Evolutionary conservation across 2,888 invertebrate genomes (phyloP), one percentile per base, ranked within the genome.

Genomic region (Lissonota sp.): DNA sequence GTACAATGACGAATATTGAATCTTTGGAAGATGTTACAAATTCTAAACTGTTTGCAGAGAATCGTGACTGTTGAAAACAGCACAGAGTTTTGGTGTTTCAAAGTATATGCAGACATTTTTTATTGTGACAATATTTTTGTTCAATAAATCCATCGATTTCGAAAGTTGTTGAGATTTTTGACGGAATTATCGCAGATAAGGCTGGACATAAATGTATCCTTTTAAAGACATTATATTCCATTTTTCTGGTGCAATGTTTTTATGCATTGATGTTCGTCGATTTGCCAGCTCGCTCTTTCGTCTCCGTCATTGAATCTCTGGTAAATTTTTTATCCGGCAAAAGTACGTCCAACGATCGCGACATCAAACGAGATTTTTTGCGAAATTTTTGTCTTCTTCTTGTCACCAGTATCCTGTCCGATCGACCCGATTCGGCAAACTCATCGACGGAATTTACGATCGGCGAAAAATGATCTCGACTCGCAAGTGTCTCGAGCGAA

Each of bases 401-500:
- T 2, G 74, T 16, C 49, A 58, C 39, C 8, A 64, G 16, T 4
- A 72, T 39, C 16, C 63, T 55, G 6, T 82, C 82, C 8, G 74
- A 72, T 60, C 16, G 69, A 14, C 42, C 46, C 7, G 58, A 8
- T 7, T n/a, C n/a, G 26, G 12, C 66, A 58, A 53, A 12, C 1
- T 66, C 58, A 5, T 14, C 44, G 5, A 57, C n/a, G n/a, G 66
- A 4, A 12, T 8, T 51, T 4, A 53, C 60, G 6, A 5, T 40
- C 7, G 60, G 26, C 1, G 60, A 12, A 0, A 76, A 0, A 64
- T 81, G 74, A 5, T 79, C 76, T 1, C 51, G 76, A 75, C 80
- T 82, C 12, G 84, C 80, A 14, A 88, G 79, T 5, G 88, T 87
- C 80, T 89, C 88, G 0, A 88, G 81, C 3, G 89, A 88, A 6